Base-by-base conservation (phyloP, 2,113 vertebrate species). In the Psophia crepitans region DNA sequence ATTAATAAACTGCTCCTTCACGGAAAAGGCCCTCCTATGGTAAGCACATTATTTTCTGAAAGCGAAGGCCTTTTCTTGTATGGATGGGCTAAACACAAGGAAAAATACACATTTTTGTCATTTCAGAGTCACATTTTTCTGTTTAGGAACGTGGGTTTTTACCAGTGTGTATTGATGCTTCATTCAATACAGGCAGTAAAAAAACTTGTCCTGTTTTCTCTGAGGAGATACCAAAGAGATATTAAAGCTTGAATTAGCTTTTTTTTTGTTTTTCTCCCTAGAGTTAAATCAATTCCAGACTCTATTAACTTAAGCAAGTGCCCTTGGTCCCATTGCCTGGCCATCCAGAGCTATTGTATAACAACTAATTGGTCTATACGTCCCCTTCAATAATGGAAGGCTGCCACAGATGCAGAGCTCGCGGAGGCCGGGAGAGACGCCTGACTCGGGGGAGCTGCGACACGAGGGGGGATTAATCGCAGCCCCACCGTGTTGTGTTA, bases 341-440 rank as follows among this genome's bases (percentile, higher is more conserved):
- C 89, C 74, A 68, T 87, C 33, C 83, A 95, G 93, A 80, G 90
- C 92, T 97, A 97, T 97, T 97, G 96, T 88, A 92, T 97, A 92
- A 93, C 97, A 96, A 79, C 65, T 97, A 97, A 98, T 98, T 97
- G 90, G 70, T 91, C 95, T 84, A 5, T 91, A 84, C 39, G 69
- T 96, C 96, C 89, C 78, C 63, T 95, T 93, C 92, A 93, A 96
- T 97, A 96, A 96, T 69, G 56, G 51, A 69, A 95, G 84, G 48
- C 92, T 77, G 60, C 74, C 43, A 41, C 76, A 96, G 84, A 94
- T 22, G 4, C 2, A 3, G 70, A 69, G 69, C 90, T 96, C 3
- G 27, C 27, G 37, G 81, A 53, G 70, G 12, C 66, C 6, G 0
- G 43, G 8, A 20, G 68, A 48, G 65, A 56, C 0, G 18, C 63